Evolutionary conservation across 2,888 invertebrate species (phyloP).

Genomic region (Anticlea derivata): DNA sequence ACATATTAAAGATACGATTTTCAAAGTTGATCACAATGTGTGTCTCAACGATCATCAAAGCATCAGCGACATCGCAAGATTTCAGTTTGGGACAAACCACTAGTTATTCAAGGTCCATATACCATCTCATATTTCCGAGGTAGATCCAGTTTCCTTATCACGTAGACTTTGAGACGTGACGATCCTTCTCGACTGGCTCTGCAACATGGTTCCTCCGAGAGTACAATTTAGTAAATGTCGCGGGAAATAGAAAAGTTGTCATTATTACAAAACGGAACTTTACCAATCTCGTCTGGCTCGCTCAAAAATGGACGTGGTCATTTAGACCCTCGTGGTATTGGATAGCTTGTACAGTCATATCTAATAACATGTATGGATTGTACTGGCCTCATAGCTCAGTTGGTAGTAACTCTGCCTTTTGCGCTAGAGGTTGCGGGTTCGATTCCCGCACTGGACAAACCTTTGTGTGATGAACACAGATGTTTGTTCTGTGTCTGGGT

Average conservation of each 20-base stretch:
- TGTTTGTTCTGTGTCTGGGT: too few relatives aligned
- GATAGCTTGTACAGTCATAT: neutral
- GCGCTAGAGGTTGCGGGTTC: too few relatives aligned
- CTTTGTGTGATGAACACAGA: too few relatives aligned
- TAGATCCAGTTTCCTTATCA: slow-evolving; percentile 29
- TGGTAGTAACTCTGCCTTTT: too few relatives aligned
- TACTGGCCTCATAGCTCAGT: too few relatives aligned
- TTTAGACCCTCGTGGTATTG: neutral
- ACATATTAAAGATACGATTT: too few relatives aligned
- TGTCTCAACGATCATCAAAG: too few relatives aligned
- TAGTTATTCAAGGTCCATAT: slow-evolving; percentile 20
- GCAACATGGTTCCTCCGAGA: slow-evolving; percentile 18
- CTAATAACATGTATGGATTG: too few relatives aligned
- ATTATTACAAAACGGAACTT: slow-evolving; percentile 4
- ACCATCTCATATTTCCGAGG: slow-evolving; percentile 25
- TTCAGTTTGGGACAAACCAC: too few relatives aligned
- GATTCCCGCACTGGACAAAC: too few relatives aligned
- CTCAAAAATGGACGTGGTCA: slow-evolving; percentile 1
- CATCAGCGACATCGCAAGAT: too few relatives aligned
- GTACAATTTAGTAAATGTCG: slow-evolving; percentile 21
- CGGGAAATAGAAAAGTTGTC: slow-evolving; percentile 8
- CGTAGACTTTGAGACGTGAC: slow-evolving; percentile 28
- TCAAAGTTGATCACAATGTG: too few relatives aligned
- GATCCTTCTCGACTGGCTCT: slow-evolving; percentile 23
- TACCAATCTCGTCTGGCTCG: slow-evolving; percentile 1